Base-by-base conservation (phyloP, 2,888 invertebrate genomes). In the Ormia ochracea region DNA sequence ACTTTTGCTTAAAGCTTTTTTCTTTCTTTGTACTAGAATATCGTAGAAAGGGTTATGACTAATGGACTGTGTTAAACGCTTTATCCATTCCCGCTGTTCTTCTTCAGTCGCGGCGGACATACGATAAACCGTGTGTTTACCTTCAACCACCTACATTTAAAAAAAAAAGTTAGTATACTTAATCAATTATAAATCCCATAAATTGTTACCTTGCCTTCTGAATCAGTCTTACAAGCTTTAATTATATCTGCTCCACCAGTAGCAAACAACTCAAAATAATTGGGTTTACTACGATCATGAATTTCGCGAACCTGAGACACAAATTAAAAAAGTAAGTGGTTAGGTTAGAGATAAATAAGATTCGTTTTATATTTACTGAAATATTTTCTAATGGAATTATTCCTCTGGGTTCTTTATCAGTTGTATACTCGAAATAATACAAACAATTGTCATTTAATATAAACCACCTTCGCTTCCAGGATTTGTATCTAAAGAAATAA, bases 31-130 rank as follows among this genome's bases (percentile, higher is more conserved):
- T 82, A 97, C 96, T 88, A 98, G 91, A 95, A 98, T 97, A 89
- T 98, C 98, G 90, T 98, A 98, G 91, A 98, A 98, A n/a, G 98
- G 98, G 91, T 98, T 97, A 90, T 98, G 97, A 89, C 96, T 97
- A 89, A 98, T 98, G 86, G 97, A 97, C 88, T 96, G 95, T 82
- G 96, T 96, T 78, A 98, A 93, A 87, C 97, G 95, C 88, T 95
- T 95, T 86, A 98, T 98, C 99, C 99, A 99, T 87, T 97, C 97
- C 86, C 96, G 96, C 88, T 98, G 95, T 90, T 99, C 99, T 86
- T 98, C 98, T 81, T 93, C 94, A 56, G 96, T 96, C 56, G 97
- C 94, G 12, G 99, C 98, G 23, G 98, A 98, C 98, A 99, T 98
- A 89, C 98, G 93, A 90, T 94, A 95, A 56, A 94, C 94, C 0